phyloP scores from a whole-genome alignment of 2,797 vertebrate genomes.

The Spinibarbus caldwelli region DNA sequence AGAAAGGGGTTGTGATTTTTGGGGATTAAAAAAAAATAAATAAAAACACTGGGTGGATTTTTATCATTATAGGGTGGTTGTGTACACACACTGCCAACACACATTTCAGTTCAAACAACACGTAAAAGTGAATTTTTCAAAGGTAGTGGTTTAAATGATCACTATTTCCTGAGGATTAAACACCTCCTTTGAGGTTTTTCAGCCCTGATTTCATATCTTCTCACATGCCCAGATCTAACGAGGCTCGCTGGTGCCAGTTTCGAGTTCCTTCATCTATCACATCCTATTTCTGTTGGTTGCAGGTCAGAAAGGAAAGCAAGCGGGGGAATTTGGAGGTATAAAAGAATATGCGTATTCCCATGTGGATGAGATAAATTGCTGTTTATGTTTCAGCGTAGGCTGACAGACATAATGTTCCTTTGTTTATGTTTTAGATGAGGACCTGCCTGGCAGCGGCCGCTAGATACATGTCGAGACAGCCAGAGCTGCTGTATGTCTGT shows the following conservation, averaged over 20 bases:
- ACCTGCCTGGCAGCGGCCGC: conserved; percentile 41
- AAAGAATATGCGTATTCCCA: conserved; percentile 54
- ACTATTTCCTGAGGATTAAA: background rate
- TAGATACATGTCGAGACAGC: conserved; percentile 51
- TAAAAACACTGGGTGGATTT: too few relatives aligned
- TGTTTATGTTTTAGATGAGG: conserved; percentile 59
- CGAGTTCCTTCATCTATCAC: background rate
- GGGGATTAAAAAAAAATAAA: too few relatives aligned
- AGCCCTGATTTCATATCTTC: background rate
- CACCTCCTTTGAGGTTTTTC: background rate
- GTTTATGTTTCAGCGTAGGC: conserved; percentile 63
- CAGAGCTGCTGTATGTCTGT: conserved; percentile 10
- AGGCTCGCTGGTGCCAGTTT: background rate
- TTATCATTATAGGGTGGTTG: background rate
- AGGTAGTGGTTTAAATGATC: background rate
- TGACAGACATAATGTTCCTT: conserved; percentile 61
- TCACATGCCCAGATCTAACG: background rate
- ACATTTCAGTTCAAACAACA: too few relatives aligned
- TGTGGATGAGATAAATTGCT: conserved; percentile 61
- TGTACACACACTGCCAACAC: too few relatives aligned
- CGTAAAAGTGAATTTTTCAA: too few relatives aligned
- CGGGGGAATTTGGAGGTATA: conserved; percentile 41
- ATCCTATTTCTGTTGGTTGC: conserved; percentile 23
- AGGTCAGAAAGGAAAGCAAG: conserved; percentile 48
- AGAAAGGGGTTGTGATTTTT: too few relatives aligned